Conservation (phyloP, 2,888 invertebrate genomes). For the Belgica antarctica region DNA sequence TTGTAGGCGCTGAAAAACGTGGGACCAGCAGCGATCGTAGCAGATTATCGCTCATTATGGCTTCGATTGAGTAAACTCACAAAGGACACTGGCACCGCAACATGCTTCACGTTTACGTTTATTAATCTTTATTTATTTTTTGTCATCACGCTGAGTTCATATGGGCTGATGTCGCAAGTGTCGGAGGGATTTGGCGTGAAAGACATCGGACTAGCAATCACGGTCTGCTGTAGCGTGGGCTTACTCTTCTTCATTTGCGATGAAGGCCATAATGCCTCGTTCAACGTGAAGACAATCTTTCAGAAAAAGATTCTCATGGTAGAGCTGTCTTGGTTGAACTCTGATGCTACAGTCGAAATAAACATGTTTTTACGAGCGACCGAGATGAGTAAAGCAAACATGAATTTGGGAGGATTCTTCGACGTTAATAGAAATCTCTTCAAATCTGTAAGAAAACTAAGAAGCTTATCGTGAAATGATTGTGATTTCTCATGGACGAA, state of each 20-base stretch:
- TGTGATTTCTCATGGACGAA: background rate
- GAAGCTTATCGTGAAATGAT: conserved; percentile 30
- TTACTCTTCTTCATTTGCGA: conserved; percentile 72
- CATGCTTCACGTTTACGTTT: conserved; percentile 68
- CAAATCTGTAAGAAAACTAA: conserved; percentile 61
- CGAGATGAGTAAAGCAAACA: conserved; percentile 73
- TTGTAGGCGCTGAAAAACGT: conserved; percentile 63
- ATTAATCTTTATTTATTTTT: conserved; percentile 68
- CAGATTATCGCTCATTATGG: conserved; percentile 70
- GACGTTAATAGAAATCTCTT: conserved; percentile 70
- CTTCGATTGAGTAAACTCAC: conserved; percentile 67
- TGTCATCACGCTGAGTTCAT: conserved; percentile 71
- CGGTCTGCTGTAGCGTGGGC: conserved; percentile 64
- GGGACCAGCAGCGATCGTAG: conserved; percentile 67
- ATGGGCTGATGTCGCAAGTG: conserved; percentile 70
- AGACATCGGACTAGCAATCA: conserved; percentile 68
- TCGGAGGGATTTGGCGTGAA: conserved; percentile 71
- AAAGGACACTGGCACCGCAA: conserved; percentile 65
- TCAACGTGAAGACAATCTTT: conserved; percentile 69
- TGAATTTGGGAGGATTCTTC: conserved; percentile 71
- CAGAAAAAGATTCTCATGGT: conserved; percentile 72
- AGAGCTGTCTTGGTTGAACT: conserved; percentile 70
- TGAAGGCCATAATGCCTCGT: conserved; percentile 71
- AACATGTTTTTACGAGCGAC: conserved; percentile 74
- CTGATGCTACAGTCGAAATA: conserved; percentile 69